These are phyloP conservation scores for Paratilapia polleni DNA, from an alignment of 2,113 vertebrate genomes.

Conservation along the genomic window DNA sequence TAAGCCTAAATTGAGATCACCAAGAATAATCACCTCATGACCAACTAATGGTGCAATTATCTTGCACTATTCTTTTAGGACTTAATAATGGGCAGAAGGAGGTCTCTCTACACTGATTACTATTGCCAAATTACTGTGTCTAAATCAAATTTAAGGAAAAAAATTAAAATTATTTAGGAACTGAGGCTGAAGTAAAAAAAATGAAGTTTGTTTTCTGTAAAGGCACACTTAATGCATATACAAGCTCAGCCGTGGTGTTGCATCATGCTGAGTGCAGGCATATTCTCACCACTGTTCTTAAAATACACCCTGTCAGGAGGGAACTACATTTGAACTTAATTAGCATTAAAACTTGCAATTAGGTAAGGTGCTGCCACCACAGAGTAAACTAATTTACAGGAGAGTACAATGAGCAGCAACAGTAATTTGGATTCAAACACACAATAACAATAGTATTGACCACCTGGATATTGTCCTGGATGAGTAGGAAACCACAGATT, in stretches of 20 bases:
- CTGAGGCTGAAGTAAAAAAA: not conserved
- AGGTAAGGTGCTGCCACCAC: constrained; percentile 43
- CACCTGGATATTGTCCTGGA: not conserved
- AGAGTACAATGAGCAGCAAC: constrained; percentile 4
- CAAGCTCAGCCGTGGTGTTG: not conserved
- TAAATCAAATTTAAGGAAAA: not conserved
- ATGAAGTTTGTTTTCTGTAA: not conserved
- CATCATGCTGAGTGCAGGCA: not conserved
- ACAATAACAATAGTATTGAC: constrained; percentile 21
- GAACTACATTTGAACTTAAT: constrained; percentile 55
- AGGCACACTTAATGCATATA: not conserved
- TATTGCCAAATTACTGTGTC: not conserved
- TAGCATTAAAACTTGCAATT: constrained; percentile 39
- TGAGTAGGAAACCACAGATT: not conserved
- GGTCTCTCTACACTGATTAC: not conserved
- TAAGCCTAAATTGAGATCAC: not conserved
- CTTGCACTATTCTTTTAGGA: not conserved
- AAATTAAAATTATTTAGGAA: not conserved
- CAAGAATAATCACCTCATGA: not conserved
- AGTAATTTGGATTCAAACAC: constrained; percentile 40
- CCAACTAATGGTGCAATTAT: not conserved
- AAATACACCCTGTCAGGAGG: constrained; percentile 17
- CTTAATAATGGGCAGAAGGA: not conserved
- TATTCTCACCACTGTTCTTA: not conserved
- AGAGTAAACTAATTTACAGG: constrained; percentile 54